These are phyloP conservation scores for Conus betulinus DNA, from an alignment of 1,140 invertebrate species.

Conservation along the genomic window DNA sequence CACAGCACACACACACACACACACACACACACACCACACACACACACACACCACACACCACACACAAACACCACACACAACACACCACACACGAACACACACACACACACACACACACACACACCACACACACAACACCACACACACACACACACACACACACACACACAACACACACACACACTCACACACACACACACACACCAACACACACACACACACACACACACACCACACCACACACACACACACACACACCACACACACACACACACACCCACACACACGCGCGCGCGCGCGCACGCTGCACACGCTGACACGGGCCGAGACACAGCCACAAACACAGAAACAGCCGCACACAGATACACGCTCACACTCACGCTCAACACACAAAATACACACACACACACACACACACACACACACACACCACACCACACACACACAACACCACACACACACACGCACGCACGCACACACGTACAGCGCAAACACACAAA, in stretches of 20 bases:
- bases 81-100: not conserved
- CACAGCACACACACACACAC: not conserved
- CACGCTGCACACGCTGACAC: not conserved
- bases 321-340: not conserved
- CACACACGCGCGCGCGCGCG: not conserved
- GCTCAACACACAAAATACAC: not conserved
- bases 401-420: not conserved
- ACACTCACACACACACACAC: not conserved
- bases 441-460: no score
- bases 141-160: not conserved
- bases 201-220: not conserved
- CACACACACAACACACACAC: not conserved
- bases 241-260: not conserved
- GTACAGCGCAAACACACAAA: no score
- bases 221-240: not conserved
- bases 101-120: not conserved
- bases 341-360: not conserved
- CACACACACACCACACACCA: not conserved
- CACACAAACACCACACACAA: not conserved
- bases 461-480: no score
- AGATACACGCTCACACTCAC: constrained; percentile 15
- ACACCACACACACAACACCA: no score
- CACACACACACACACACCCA: no score
- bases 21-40: not conserved
- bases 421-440: no score